phyloP scores from a whole-genome alignment of 2,113 vertebrate genomes.

The Craseonycteris thonglongyai region DNA sequence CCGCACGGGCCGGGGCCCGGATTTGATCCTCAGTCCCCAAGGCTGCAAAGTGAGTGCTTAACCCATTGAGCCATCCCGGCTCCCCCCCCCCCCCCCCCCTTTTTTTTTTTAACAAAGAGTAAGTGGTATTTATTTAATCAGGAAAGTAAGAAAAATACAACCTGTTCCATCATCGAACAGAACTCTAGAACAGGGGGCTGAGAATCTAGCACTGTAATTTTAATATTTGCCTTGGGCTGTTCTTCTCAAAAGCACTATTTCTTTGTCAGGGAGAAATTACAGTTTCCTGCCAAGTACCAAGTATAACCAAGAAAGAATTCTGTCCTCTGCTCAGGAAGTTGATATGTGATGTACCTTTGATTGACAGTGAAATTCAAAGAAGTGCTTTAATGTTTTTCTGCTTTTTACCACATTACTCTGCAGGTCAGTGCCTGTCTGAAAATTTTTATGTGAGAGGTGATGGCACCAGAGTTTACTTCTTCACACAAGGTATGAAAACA shows the following conservation, averaged over 20 bases:
- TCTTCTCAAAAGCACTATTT: background rate
- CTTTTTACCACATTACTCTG: background rate
- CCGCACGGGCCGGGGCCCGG: no score
- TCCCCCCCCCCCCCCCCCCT: no score
- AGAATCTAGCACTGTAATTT: background rate
- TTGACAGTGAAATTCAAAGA: background rate
- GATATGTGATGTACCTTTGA: background rate
- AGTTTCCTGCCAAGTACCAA: background rate
- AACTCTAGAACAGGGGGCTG: background rate
- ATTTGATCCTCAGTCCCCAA: no score
- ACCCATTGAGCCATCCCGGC: no score
- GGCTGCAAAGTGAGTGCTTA: no score
- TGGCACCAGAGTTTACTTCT: constrained; percentile 98
- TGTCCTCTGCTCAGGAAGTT: background rate
- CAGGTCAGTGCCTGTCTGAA: constrained; percentile 94
- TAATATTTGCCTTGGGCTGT: background rate
- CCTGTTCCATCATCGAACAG: background rate
- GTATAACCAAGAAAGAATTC: background rate
- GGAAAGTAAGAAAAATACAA: background rate
- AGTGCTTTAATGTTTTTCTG: background rate
- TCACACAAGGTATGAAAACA: constrained; percentile 91
- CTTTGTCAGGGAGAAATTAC: background rate
- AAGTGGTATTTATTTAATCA: background rate
- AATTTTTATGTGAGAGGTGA: constrained; percentile 98
- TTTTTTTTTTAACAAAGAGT: background rate